Base-by-base conservation (phyloP, 2,113 vertebrate species). In the Hemichromis elongatus region DNA sequence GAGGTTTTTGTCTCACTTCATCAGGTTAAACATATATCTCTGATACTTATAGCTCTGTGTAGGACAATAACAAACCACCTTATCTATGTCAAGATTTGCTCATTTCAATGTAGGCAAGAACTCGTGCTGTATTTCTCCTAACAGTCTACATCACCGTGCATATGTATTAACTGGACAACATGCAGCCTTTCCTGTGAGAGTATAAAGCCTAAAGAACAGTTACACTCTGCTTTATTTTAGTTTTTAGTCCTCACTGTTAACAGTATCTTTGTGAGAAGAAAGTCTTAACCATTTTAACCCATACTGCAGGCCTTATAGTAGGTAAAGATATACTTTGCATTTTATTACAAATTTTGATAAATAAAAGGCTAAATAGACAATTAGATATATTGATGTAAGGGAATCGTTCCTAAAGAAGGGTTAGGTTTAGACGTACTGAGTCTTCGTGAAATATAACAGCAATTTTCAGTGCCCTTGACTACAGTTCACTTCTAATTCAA, bases 401-500 rank as follows among this genome's bases (percentile, higher is more conserved):
- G 28, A 14, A 14, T 47, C 16, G 9, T 73, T 55, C 30, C 2
- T 3, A 80, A 61, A 66, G 12, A 53, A 45, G n/a, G n/a, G n/a
- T n/a, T n/a, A n/a, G n/a, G n/a, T n/a, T n/a, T n/a, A n/a, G 63
- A 61, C 53, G 1, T 57, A 53, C n/a, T 11, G 8, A 42, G 3
- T 80, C 19, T 53, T 77, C 19, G 59, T 59, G 5, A 54, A 79
- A 28, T 21, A 77, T 45, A n/a, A 37, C 19, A 5, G 7, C 19
- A 9, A 6, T 24, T 50, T 75, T 24, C 4, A 30, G 63, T 90
- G 85, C 83, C 87, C 83, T 89, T 88, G 86, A 85, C 87, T 73
- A 87, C 61, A 83, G 50, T 86, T 88, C 57, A 77, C 81, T 86
- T 86, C 2, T n/a, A 70, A 87, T 87, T 88, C 61, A 80, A 8